Conservation (phyloP, 2,797 vertebrate species). For the Danio choprae region DNA sequence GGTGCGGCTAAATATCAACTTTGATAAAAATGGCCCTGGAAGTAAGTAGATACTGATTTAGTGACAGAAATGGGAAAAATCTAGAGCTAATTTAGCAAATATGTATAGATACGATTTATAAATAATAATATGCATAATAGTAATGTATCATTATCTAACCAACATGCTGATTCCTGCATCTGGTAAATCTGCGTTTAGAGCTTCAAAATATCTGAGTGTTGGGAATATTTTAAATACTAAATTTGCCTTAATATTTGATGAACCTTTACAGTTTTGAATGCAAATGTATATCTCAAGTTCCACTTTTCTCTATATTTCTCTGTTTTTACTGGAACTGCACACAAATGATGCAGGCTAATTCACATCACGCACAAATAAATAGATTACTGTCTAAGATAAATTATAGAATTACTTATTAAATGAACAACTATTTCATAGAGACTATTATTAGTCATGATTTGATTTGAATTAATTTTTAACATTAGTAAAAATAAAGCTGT, state of each 20-base stretch:
- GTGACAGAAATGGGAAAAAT: too few species aligned
- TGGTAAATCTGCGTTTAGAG: not conserved
- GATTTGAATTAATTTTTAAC: too few species aligned
- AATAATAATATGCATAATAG: too few species aligned
- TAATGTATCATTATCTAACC: not conserved
- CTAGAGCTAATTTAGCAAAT: too few species aligned
- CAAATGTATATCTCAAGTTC: not conserved
- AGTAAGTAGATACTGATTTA: too few species aligned
- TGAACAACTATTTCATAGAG: not conserved
- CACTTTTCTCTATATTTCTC: slow-evolving; percentile 1
- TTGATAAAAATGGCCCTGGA: too few species aligned
- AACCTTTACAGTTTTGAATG: not conserved
- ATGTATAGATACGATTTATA: too few species aligned
- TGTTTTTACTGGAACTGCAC: not conserved
- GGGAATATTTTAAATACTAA: not conserved
- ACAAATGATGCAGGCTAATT: not conserved
- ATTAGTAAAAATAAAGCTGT: too few species aligned
- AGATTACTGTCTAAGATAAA: not conserved
- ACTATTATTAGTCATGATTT: too few species aligned
- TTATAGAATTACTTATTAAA: not conserved
- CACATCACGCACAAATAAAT: not conserved
- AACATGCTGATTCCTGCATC: not conserved
- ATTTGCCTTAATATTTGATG: not conserved
- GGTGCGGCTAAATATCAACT: too few species aligned
- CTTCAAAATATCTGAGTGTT: too few species aligned